Base-by-base conservation (phyloP, 2,888 invertebrate genomes). In the Nasonovia ribisnigri region DNA sequence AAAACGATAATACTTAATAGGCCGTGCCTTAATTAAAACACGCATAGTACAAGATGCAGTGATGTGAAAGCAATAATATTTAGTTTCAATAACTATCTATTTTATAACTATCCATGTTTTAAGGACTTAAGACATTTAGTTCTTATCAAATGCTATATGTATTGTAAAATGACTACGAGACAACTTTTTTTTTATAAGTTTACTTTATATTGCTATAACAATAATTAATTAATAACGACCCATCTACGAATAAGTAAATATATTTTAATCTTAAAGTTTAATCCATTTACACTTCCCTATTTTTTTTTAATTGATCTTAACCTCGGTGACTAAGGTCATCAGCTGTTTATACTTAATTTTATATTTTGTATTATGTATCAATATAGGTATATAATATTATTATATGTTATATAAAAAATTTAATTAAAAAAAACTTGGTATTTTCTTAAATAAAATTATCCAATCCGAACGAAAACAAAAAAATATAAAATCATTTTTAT, bases 1-100 rank as follows among this genome's bases (percentile, higher is more conserved):
- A n/a, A 90, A 46, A 46, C 36, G 90, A 43, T n/a, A n/a, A n/a
- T 67, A 67, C 67, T 67, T 67, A 36, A 67, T 67, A 67, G 67
- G 16, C n/a, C n/a, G 16, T 13, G 16, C n/a, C n/a, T 42, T 89
- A 60, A 54, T 67, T 67, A 90, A 90, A 42, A 67, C n/a, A 36
- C 16, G 0, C 5, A n/a, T 36, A n/a, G 29, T 67, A n/a, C 67
- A 67, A 4, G 8, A 67, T 29, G 24, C 29, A 16, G 16, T n/a
- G 5, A 67, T 67, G n/a, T 67, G 67, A 67, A 67, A 67, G n/a
- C 67, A 67, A 60, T 60, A 60, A 5, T 16, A n/a, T n/a, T 67
- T 67, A 13, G n/a, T 67, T n/a, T 67, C 16, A 67, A n/a, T n/a
- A 5, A 13, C 13, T n/a, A 67, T 3, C 16, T 13, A 51, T 51